phyloP scores from a whole-genome alignment of 2,888 invertebrate species.

The Lycophotia porphyrea region DNA sequence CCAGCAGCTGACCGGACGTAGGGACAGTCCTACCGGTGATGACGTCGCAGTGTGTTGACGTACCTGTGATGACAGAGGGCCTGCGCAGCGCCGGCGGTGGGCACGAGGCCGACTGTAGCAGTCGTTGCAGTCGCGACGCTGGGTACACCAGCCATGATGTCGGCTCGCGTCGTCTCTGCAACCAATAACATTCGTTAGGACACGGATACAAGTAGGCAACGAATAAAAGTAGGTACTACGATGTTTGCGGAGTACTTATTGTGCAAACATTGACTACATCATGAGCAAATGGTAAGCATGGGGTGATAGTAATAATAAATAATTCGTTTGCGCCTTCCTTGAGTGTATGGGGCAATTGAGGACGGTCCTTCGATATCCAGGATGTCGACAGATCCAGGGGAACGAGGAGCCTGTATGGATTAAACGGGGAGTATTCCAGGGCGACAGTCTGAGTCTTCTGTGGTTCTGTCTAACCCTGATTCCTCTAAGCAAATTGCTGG shows the following conservation, averaged over 20 bases:
- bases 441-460: too few species aligned
- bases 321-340: too few species aligned
- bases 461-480: too few species aligned
- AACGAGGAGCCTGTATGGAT: too few species aligned
- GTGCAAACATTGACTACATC: not conserved
- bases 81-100: slow-evolving; percentile 57
- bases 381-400: too few species aligned
- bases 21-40: not conserved
- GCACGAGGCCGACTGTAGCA: slow-evolving; percentile 73
- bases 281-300: not conserved
- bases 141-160: slow-evolving; percentile 81
- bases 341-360: too few species aligned
- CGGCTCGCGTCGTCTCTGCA: slow-evolving; percentile 73
- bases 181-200: slow-evolving; percentile 1
- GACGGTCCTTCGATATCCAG: too few species aligned
- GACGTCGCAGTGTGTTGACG: not conserved
- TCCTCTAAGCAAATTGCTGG: too few species aligned
- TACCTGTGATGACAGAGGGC: slow-evolving; percentile 73
- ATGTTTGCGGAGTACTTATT: not conserved
- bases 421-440: too few species aligned
- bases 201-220: not conserved
- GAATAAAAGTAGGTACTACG: not conserved
- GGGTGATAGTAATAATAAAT: too few species aligned
- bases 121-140: slow-evolving; percentile 75
- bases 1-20: not conserved